phyloP scores from a whole-genome alignment of 2,888 invertebrate species.

The Lasioglossum calceatum region DNA sequence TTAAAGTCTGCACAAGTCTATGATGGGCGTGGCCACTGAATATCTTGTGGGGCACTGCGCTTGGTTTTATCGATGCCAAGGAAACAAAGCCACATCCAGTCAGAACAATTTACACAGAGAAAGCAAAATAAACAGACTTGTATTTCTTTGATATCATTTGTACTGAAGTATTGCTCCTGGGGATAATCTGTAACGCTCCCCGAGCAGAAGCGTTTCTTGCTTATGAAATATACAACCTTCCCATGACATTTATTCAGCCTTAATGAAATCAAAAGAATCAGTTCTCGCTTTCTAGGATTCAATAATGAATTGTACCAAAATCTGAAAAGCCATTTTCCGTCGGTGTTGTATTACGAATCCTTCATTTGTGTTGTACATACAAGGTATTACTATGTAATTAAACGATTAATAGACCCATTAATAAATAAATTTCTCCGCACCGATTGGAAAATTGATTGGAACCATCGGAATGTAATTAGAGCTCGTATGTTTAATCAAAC shows the following conservation, averaged over 20 bases:
- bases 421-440: neutral
- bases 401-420: neutral
- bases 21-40: too few relatives aligned
- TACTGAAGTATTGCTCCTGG: neutral
- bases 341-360: too few relatives aligned
- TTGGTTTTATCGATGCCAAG: neutral
- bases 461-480: neutral
- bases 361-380: neutral
- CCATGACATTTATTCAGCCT: too few relatives aligned
- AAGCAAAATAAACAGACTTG: neutral
- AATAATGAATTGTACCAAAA: neutral
- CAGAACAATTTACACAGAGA: neutral
- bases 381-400: neutral
- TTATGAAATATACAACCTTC: too few relatives aligned
- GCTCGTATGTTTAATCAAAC: neutral
- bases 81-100: neutral
- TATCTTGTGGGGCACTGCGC: neutral
- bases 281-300: neutral
- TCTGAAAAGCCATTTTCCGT: neutral
- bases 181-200: too few relatives aligned
- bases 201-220: too few relatives aligned
- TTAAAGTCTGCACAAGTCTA: too few relatives aligned
- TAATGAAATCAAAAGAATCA: too few relatives aligned
- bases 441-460: neutral
- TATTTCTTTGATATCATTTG: neutral